phyloP scores from a whole-genome alignment of 2,113 vertebrate genomes.

The Poecile atricapillus region DNA sequence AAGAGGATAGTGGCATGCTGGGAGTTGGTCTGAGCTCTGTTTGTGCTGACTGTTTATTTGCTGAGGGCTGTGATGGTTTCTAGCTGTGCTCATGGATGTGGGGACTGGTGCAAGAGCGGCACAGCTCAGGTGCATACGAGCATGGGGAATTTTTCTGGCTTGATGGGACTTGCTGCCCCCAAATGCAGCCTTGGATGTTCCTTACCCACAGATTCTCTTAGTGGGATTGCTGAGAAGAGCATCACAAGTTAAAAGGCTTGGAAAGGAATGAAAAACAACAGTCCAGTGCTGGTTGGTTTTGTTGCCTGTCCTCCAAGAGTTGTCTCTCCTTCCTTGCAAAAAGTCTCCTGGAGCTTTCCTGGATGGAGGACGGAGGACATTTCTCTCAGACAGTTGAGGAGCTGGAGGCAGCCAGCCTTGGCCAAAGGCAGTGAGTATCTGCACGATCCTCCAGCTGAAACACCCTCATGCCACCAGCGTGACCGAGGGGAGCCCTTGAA shows the following conservation, averaged over 20 bases:
- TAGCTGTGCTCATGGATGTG: neutral
- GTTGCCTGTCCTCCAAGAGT: neutral
- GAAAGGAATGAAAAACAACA: neutral
- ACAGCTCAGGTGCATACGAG: fast-evolving
- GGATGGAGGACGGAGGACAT: fast-evolving
- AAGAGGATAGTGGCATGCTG: neutral
- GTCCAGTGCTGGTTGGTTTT: neutral
- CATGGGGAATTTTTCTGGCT: neutral
- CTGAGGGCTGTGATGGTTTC: neutral
- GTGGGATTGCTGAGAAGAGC: neutral
- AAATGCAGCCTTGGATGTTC: neutral
- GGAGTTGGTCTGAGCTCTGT: neutral
- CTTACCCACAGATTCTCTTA: fast-evolving
- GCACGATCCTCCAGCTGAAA: neutral
- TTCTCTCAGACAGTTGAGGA: neutral
- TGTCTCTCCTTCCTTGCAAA: neutral
- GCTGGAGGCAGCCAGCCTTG: neutral
- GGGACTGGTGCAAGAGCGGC: neutral
- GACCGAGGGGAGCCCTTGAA: neutral
- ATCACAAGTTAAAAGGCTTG: neutral
- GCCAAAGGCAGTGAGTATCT: neutral
- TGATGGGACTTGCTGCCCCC: neutral
- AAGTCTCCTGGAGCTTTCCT: neutral
- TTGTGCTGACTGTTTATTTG: fast-evolving
- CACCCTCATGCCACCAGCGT: neutral